phyloP scores from a whole-genome alignment of 2,888 invertebrate genomes.

The Ornithoptera priamus region DNA sequence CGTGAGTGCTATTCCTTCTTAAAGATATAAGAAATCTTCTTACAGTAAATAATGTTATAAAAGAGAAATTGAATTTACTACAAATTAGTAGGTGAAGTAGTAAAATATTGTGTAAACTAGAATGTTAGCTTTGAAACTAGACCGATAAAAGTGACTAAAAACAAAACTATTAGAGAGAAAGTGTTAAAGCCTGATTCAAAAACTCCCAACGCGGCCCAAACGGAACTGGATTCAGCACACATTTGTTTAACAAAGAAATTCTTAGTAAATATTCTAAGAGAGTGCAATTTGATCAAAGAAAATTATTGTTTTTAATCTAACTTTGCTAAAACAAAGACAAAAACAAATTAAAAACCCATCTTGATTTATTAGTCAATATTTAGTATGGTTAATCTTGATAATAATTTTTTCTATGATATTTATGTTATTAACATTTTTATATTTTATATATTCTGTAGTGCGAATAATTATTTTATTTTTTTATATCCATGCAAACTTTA shows the following conservation, averaged over 20 bases:
- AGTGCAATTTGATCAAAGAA: background rate
- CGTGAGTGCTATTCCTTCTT: too few species aligned
- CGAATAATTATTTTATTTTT: too few species aligned
- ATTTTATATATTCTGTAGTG: too few species aligned
- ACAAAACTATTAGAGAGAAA: conserved; percentile 23
- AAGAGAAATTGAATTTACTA: background rate
- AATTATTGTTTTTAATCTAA: background rate
- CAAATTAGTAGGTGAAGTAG: background rate
- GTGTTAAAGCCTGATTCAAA: conserved; percentile 10
- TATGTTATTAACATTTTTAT: too few species aligned
- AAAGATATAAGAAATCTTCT: background rate
- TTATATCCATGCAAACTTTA: background rate
- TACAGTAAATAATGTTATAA: background rate
- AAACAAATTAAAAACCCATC: too few species aligned
- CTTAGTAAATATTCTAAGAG: background rate
- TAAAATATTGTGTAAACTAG: background rate
- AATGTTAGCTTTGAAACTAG: background rate
- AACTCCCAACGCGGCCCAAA: conserved; percentile 1
- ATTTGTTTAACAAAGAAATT: conserved; percentile 5
- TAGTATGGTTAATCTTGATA: too few species aligned
- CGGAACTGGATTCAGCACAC: conserved; percentile 12
- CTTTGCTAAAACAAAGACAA: too few species aligned
- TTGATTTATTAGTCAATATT: too few species aligned
- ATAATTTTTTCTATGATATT: too few species aligned
- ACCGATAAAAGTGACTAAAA: background rate